phyloP scores from a whole-genome alignment of 2,113 vertebrate genomes.

The Pelvicachromis taeniatus region DNA sequence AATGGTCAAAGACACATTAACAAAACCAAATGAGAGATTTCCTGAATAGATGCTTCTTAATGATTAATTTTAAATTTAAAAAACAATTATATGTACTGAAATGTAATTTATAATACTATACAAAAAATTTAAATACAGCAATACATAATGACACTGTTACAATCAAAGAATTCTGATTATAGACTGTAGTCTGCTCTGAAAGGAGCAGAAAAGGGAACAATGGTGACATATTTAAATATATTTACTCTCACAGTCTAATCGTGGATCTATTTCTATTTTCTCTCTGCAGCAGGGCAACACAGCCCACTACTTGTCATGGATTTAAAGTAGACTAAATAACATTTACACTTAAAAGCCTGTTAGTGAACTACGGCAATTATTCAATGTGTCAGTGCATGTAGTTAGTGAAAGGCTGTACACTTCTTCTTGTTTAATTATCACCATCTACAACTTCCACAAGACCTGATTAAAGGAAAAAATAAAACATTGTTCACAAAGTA shows the following conservation, averaged over 20 bases:
- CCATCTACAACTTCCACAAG: background rate
- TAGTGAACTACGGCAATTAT: conserved; percentile 15
- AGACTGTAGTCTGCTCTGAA: background rate
- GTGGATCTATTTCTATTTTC: background rate
- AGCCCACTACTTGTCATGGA: background rate
- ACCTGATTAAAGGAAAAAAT: background rate
- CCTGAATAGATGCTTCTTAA: background rate
- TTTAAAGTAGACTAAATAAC: conserved; percentile 8
- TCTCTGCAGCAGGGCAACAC: background rate
- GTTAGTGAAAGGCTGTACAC: background rate
- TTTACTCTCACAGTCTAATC: background rate
- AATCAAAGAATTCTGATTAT: background rate
- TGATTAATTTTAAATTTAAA: background rate
- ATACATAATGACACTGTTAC: background rate
- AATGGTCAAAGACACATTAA: background rate
- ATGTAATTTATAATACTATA: background rate
- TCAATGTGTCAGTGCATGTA: background rate
- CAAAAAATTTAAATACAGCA: background rate
- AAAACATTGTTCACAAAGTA: background rate
- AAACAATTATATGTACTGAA: background rate
- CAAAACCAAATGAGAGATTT: background rate
- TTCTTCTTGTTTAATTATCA: background rate
- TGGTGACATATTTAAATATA: background rate
- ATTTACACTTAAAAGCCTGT: conserved; percentile 10
- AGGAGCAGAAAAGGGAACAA: background rate